Base-by-base conservation (phyloP, 2,113 vertebrate species). In the Thunnus thynnus region DNA sequence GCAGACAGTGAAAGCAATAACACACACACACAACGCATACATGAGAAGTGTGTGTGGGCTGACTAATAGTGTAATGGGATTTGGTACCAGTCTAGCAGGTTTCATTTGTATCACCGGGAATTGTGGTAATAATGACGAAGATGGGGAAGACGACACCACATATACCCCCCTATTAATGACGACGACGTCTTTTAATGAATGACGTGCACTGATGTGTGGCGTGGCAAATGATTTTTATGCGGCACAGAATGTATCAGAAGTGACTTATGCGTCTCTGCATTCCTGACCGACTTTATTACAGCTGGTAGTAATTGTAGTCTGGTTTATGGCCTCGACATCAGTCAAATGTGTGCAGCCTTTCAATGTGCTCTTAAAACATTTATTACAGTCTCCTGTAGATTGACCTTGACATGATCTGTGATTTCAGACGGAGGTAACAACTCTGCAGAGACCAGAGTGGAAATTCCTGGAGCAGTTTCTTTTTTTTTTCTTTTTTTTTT, bases 1-100 rank as follows among this genome's bases (percentile, higher is more conserved):
- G 61, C 44, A 9, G 71, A 6, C 6, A 27, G 50, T 14, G 12
- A 74, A 58, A 44, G 30, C 52, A 47, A 46, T 3, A 14, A n/a
- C 20, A 48, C 18, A 46, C 64, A 80, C n/a, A 47, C 66, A 60
- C 52, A 66, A 8, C 67, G 7, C 18, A 14, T 0, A 55, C 50
- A 20, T 4, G 6, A 16, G 14, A 65, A 58, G 50, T 44, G 65
- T 65, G 56, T 54, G 14, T 20, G 54, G 32, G 12, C 14, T 84
- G 78, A 82, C 76, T 71, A 76, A 55, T 22, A 67, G 17, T 12
- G 27, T 66, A 72, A 81, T 57, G 60, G 58, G 60, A 58, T 66
- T 82, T 70, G 22, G 12, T 63, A 44, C 14, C 70, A 8, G 58
- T 50, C 5, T 0, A 1, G 30, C 81, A 22, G 64, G 65, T 80